phyloP scores from a whole-genome alignment of 2,113 vertebrate genomes.

The Cinclus mexicanus region DNA sequence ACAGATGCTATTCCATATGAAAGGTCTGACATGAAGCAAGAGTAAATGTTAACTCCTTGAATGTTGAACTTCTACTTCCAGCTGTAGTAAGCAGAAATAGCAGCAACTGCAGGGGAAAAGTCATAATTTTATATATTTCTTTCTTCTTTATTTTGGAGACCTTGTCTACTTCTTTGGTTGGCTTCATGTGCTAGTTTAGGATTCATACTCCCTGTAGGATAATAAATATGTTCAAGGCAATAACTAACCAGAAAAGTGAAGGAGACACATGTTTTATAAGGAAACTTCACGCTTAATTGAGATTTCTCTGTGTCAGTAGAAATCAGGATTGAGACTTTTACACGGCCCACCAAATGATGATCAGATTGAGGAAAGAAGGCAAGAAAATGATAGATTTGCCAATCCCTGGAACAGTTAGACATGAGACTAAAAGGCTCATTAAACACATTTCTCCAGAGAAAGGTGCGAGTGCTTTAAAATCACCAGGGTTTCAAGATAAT shows the following conservation, averaged over 20 bases:
- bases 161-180: not conserved
- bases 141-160: not conserved
- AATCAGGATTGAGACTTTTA: not conserved
- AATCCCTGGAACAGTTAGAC: not conserved
- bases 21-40: not conserved
- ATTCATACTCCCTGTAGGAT: not conserved
- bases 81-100: not conserved
- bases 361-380: not conserved
- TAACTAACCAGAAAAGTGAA: not conserved
- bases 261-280: not conserved
- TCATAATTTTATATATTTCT: not conserved
- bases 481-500: not conserved
- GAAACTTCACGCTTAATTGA: not conserved
- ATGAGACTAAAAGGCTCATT: not conserved
- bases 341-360: not conserved
- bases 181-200: not conserved
- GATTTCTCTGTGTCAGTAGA: not conserved
- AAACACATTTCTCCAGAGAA: conserved; percentile 16
- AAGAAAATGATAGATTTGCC: not conserved
- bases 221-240: not conserved
- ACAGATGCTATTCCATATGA: not conserved
- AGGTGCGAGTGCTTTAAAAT: not conserved
- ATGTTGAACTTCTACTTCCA: not conserved
- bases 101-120: not conserved
- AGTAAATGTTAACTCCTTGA: not conserved